Percentiles rank a stretch among this genome's conserved stretches.
Evolutionary conservation across 2,888 invertebrate species (phyloP).

Genomic region (Cancer borealis): DNA sequence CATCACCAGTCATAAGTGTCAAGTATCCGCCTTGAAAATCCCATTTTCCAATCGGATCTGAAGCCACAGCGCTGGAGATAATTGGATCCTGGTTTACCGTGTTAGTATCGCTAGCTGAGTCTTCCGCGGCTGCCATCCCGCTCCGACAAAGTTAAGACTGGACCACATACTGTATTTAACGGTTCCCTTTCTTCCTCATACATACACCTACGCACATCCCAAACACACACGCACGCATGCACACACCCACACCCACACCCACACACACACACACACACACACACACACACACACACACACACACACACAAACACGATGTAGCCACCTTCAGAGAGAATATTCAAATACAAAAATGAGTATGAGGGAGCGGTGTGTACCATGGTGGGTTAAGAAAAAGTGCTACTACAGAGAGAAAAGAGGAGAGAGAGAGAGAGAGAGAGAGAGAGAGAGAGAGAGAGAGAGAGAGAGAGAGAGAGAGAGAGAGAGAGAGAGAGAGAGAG

Average conservation of each 20-base stretch:
- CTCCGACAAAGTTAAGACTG: background rate
- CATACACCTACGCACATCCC: background rate
- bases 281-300: background rate
- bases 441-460: too few relatives aligned
- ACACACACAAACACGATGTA: background rate
- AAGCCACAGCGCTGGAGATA: background rate
- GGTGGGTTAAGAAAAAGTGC: background rate
- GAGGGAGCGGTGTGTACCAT: background rate
- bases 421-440: too few relatives aligned
- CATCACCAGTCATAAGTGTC: background rate
- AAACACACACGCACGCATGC: too few relatives aligned
- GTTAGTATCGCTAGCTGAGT: background rate
- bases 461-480: too few relatives aligned
- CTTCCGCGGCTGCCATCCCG: background rate
- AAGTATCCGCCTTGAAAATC: background rate
- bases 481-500: too few relatives aligned
- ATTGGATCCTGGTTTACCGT: conserved; percentile 9
- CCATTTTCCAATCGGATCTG: background rate
- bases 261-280: conserved; percentile 17
- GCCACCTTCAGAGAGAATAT: too few relatives aligned
- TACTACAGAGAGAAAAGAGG: too few relatives aligned
- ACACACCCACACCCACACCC: background rate
- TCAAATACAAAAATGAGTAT: background rate
- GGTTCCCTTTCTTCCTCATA: background rate
- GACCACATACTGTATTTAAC: background rate